Conservation (phyloP, 2,113 vertebrate species). For the Phyllostomus hastatus region DNA sequence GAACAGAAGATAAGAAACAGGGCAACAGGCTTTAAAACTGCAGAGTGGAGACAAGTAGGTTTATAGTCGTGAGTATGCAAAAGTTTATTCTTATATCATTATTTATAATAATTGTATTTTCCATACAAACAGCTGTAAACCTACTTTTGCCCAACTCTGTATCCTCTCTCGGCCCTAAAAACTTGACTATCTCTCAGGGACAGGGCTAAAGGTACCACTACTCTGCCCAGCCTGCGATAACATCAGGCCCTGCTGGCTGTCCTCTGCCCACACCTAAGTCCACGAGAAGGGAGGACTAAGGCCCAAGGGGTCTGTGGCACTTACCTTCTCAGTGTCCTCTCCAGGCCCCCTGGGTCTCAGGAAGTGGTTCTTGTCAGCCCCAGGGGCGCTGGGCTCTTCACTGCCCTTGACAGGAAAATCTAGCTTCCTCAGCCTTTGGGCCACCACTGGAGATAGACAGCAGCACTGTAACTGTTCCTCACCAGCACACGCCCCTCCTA, state of each 20-base stretch:
- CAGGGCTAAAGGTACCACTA: not conserved
- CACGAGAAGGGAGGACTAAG: not conserved
- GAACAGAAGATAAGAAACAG: not conserved
- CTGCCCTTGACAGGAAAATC: constrained; percentile 50
- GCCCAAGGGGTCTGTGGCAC: not conserved
- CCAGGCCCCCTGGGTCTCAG: not conserved
- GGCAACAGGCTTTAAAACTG: not conserved
- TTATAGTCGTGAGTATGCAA: not conserved
- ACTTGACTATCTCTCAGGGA: not conserved
- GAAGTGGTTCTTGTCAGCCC: constrained; percentile 39
- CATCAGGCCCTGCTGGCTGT: not conserved
- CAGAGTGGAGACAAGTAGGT: not conserved
- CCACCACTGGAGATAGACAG: constrained; percentile 50
- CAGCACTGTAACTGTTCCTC: not conserved
- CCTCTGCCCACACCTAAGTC: not conserved
- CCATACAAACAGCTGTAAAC: not conserved
- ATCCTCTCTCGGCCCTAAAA: not conserved
- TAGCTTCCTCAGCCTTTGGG: constrained; percentile 56
- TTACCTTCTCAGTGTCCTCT: constrained; percentile 36
- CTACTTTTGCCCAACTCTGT: not conserved
- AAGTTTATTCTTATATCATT: not conserved
- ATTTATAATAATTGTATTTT: no score
- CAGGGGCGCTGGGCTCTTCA: not conserved
- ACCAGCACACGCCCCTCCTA: not conserved
- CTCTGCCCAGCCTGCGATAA: fast-evolving